These are phyloP conservation scores for Nicator chloris DNA, from an alignment of 2,113 vertebrate species.

Conservation along the genomic window DNA sequence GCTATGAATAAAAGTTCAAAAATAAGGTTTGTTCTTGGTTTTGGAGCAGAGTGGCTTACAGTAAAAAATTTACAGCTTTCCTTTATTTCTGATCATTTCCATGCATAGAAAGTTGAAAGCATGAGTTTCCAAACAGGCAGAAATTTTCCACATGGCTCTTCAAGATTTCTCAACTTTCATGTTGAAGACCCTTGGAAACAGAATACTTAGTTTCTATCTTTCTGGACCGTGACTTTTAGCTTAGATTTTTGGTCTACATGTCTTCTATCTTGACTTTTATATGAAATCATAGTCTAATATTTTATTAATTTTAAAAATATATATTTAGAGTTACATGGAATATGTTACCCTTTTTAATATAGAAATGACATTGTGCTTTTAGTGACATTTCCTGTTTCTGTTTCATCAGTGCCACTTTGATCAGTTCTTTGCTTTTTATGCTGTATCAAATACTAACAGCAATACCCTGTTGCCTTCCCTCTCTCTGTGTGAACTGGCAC, in stretches of 20 bases:
- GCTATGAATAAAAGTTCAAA: not conserved
- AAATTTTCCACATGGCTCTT: conserved; percentile 26
- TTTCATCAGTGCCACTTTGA: not conserved
- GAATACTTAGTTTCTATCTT: not conserved
- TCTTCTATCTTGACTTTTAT: not conserved
- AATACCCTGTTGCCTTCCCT: not conserved
- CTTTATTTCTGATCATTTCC: not conserved
- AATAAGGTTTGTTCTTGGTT: not conserved
- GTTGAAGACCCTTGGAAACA: not conserved
- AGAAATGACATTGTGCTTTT: not conserved
- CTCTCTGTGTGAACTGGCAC: not conserved
- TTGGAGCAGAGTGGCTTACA: not conserved
- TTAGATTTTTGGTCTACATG: not conserved
- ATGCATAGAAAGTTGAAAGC: not conserved
- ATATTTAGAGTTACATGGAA: not conserved
- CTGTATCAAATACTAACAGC: not conserved
- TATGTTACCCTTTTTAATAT: not conserved
- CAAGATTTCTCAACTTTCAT: not conserved
- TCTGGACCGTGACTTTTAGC: not conserved
- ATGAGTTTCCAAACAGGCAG: not conserved
- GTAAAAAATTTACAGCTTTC: not conserved
- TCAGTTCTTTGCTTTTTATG: not conserved
- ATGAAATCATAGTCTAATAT: not conserved
- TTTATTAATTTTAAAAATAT: not conserved
- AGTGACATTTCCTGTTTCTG: not conserved